Conservation (phyloP, 2,113 vertebrate species). For the Sus scrofa region DNA sequence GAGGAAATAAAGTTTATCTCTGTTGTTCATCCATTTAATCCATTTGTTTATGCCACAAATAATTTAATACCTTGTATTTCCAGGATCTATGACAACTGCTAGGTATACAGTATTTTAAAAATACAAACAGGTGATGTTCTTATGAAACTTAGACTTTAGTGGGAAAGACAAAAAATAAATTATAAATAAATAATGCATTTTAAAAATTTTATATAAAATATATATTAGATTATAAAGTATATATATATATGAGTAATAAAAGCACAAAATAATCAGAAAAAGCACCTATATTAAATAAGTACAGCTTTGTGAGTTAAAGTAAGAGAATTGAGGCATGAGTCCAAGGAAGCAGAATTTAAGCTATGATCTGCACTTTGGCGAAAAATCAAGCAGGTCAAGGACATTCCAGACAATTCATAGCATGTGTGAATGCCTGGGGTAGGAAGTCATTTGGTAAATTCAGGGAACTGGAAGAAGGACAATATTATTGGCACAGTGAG, state of each 20-base stretch:
- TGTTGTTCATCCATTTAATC: slow-evolving; percentile 19
- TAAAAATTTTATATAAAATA: neutral
- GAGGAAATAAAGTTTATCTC: slow-evolving; percentile 51
- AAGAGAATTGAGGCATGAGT: neutral
- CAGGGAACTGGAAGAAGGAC: neutral
- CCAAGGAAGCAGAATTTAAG: neutral
- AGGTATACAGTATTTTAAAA: neutral
- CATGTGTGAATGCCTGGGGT: neutral
- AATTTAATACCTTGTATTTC: slow-evolving; percentile 55
- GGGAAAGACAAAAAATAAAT: neutral
- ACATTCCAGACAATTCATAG: neutral
- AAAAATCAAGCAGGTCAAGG: neutral
- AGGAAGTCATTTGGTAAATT: neutral
- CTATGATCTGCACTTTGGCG: neutral
- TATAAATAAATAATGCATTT: neutral
- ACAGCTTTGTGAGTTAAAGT: slow-evolving; percentile 11
- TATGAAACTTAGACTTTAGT: neutral
- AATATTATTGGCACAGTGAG: neutral
- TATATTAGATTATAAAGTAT: neutral
- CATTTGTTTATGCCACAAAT: slow-evolving; percentile 58
- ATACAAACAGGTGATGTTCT: neutral
- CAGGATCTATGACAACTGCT: neutral
- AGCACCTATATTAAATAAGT: neutral
- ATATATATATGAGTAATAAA: neutral
- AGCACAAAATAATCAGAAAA: neutral